Evolutionary conservation across 2,888 invertebrate species (phyloP).

Genomic region (Corythucha ciliata): DNA sequence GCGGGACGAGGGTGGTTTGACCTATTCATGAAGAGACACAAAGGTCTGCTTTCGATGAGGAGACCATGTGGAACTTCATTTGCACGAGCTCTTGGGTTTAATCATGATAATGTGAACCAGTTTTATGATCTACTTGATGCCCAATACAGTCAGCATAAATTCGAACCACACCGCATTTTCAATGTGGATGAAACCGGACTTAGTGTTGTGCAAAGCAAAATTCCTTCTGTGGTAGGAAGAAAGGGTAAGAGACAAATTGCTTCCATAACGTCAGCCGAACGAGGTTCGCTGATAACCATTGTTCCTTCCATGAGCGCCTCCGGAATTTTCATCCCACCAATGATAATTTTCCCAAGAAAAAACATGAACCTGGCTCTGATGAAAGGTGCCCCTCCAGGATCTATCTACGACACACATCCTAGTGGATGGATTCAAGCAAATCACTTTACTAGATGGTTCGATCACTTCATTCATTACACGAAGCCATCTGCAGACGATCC

Average conservation of each 20-base stretch:
- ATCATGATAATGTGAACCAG: constrained; percentile 19
- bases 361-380: constrained; percentile 37
- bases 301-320: constrained; percentile 37
- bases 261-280: constrained; percentile 38
- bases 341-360: constrained; percentile 39
- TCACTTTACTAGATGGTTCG: constrained; percentile 38
- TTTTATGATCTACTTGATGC: constrained; percentile 9
- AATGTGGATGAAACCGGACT: constrained; percentile 41
- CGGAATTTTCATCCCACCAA: constrained; percentile 38
- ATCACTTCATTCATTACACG: constrained; percentile 35
- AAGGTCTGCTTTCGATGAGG: constrained; percentile 23
- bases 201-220: constrained; percentile 37
- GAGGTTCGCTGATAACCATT: constrained; percentile 37
- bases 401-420: constrained; percentile 36
- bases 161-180: constrained; percentile 36
- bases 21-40: constrained; percentile 27
- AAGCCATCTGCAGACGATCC: constrained; percentile 35
- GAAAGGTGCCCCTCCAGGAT: constrained; percentile 37
- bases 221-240: constrained; percentile 35
- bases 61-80: constrained; percentile 26
- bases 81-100: constrained; percentile 28
- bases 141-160: constrained; percentile 24
- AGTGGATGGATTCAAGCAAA: constrained; percentile 39
- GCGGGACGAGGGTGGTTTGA: constrained; percentile 27
- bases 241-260: constrained; percentile 39